Evolutionary conservation across 2,113 vertebrate species (phyloP), one percentile per base, ranked within the genome.

Genomic region (Rhinopomastus cyanomelas): DNA sequence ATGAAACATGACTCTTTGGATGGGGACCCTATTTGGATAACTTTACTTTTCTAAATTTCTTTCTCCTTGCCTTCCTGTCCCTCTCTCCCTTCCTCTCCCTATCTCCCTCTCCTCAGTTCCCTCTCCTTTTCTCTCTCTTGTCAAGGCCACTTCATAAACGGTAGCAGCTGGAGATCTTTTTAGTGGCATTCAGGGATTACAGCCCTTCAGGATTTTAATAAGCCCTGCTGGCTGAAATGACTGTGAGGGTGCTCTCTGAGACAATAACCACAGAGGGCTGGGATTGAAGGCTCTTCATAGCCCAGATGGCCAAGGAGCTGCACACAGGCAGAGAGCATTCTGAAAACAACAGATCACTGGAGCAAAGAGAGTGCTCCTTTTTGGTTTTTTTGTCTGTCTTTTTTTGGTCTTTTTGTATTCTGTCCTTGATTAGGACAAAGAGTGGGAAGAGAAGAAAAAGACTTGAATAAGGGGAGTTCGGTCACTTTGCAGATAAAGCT

Each of bases 121-220:
- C 65, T 80, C 67, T 95, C 39, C 90, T 95, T 89, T 88, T 96
- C 73, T 96, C 52, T 91, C 73, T 89, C 95, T 95, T 96, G 95
- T 97, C 96, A 96, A 97, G 92, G 96, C 92, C 89, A 94, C 96
- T 97, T 98, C 98, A 98, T 98, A 98, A 98, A 98, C 39, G 95
- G 97, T 97, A 98, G 97, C 98, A 98, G 98, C 98, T 98, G 98
- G 97, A 97, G 96, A 95, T 97, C 97, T 96, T 97, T 97, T 97
- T 96, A 97, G 96, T 95, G 95, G 96, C 94, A 98, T 97, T 98
- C 95, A 95, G 95, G 97, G 98, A 98, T 98, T 98, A 98, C 95
- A 97, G 97, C 96, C 97, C 98, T 98, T 98, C 81, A 97, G 98
- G 97, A 97, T 98, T 98, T 97, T 98, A 98, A 98, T 98, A 97